Conservation (phyloP, 2,113 vertebrate genomes). For the Brachypteracias leptosomus region DNA sequence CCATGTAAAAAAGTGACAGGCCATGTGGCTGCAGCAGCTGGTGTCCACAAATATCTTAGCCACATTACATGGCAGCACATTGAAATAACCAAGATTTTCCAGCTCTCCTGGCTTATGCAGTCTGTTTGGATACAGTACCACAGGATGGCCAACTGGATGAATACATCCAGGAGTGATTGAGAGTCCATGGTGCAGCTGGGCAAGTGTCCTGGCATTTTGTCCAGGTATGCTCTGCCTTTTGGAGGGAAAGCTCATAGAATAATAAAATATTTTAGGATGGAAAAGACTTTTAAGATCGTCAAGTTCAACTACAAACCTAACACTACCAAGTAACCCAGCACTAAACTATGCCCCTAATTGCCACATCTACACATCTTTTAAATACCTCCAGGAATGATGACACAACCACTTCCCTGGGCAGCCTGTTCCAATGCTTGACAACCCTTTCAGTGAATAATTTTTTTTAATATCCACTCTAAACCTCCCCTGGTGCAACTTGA, state of each 20-base stretch:
- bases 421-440: background rate
- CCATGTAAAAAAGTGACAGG: background rate
- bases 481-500: background rate
- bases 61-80: fast-evolving
- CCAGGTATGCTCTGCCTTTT: background rate
- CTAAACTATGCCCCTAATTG: background rate
- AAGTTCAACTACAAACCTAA: background rate
- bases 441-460: background rate
- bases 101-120: background rate
- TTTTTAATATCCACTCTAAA: background rate
- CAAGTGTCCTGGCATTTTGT: background rate
- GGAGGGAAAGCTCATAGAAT: background rate
- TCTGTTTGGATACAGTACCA: background rate
- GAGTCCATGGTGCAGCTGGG: background rate
- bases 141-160: background rate
- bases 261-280: background rate
- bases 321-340: background rate
- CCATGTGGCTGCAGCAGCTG: background rate
- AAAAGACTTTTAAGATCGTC: background rate
- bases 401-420: background rate
- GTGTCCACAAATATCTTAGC: background rate
- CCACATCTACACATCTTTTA: background rate
- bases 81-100: background rate
- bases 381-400: background rate
- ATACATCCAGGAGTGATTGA: background rate